Percentiles rank a stretch among this genome's conserved stretches.
Evolutionary conservation across 2,797 vertebrate species (phyloP).

Genomic region (Macrochelys suwanniensis): DNA sequence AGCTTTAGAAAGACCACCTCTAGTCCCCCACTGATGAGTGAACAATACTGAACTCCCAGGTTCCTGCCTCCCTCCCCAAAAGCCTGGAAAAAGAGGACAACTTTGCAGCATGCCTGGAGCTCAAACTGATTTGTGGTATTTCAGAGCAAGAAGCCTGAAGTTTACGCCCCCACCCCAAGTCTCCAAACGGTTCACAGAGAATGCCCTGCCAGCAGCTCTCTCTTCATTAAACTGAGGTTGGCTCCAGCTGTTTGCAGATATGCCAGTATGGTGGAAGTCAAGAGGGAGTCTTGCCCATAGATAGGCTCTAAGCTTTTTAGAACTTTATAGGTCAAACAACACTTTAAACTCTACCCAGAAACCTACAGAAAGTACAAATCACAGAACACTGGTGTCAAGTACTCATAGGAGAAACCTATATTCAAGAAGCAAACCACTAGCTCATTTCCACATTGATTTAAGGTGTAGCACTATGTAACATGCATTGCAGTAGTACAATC

Average conservation of each 20-base stretch:
- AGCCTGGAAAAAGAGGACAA: neutral
- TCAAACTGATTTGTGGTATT: neutral
- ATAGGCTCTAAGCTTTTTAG: no score
- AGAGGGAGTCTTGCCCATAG: neutral
- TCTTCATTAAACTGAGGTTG: neutral
- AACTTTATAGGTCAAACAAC: neutral
- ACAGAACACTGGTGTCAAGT: neutral
- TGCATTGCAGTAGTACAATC: neutral
- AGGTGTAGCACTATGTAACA: neutral
- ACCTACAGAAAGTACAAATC: neutral
- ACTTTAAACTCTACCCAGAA: neutral
- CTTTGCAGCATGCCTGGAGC: neutral
- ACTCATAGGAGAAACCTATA: neutral
- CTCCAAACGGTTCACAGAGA: fast-evolving
- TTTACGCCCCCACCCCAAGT: neutral
- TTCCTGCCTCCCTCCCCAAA: neutral
- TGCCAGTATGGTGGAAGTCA: neutral
- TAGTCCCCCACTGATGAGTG: neutral
- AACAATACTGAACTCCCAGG: fast-evolving
- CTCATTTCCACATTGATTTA: neutral
- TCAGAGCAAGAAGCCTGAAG: neutral
- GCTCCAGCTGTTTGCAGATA: neutral
- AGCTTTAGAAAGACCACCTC: neutral
- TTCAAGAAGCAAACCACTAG: neutral
- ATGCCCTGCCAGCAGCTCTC: neutral